Evolutionary conservation across 1,140 invertebrate genomes (phyloP).

Genomic region (Aphis craccivora): DNA sequence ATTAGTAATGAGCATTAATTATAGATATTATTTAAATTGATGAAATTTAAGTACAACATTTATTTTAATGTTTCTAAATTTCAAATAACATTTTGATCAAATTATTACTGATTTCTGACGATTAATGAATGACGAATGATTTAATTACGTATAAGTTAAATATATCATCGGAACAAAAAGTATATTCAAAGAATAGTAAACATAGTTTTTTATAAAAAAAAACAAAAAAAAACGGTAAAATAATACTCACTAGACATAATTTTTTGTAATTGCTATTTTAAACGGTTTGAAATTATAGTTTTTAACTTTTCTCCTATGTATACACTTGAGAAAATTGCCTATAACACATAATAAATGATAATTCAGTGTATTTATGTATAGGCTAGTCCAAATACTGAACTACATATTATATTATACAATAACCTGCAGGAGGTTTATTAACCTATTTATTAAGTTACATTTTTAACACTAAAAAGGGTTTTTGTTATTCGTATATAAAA

Average conservation of each 20-base stretch:
- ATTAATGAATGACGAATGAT: background rate
- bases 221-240: background rate
- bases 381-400: background rate
- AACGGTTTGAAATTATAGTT: background rate
- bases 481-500: slow-evolving; percentile 23
- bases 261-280: background rate
- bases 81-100: background rate
- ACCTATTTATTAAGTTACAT: background rate
- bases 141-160: background rate
- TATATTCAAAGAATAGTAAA: background rate
- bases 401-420: background rate
- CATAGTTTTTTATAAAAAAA: background rate
- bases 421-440: background rate
- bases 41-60: background rate
- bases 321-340: background rate
- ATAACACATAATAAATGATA: background rate
- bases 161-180: background rate
- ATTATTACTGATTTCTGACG: background rate
- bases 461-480: background rate
- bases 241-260: background rate
- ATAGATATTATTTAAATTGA: background rate
- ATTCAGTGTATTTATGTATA: background rate
- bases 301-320: background rate
- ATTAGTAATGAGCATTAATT: background rate
- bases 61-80: slow-evolving; percentile 3